A percentile compares a stretch with the other conserved stretches of the same genome.
Conservation (phyloP, 2,888 invertebrate genomes). For the Acleris cristana region DNA sequence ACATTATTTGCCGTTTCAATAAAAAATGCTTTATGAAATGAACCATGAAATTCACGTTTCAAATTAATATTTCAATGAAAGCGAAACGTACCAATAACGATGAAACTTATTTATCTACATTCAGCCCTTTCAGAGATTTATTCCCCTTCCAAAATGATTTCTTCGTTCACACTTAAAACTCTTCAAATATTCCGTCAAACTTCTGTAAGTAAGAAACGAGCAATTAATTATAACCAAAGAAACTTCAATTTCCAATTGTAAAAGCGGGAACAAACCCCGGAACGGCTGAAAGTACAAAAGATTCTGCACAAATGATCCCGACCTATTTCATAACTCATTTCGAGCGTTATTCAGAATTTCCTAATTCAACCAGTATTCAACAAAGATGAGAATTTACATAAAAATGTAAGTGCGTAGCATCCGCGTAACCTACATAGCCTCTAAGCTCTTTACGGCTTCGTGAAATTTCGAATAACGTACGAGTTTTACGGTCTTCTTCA, state of each 20-base stretch:
- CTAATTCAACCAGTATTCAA: conserved; percentile 11
- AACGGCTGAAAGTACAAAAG: conserved; percentile 6
- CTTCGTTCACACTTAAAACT: too few species aligned
- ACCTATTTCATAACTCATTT: conserved; percentile 19
- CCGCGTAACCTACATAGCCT: conserved; percentile 25
- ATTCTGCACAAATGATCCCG: conserved; percentile 10
- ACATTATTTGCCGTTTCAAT: too few species aligned
- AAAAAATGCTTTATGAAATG: too few species aligned
- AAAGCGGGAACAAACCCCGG: conserved; percentile 9
- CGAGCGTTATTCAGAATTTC: conserved; percentile 14
- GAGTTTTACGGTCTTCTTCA: conserved; percentile 23
- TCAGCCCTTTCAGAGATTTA: too few species aligned
- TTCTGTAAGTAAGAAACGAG: conserved; percentile 9
- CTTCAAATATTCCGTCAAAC: neutral
- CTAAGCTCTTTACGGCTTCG: conserved; percentile 19
- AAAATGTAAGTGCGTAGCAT: conserved; percentile 16
- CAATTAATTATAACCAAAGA: conserved; percentile 14
- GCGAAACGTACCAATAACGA: too few species aligned
- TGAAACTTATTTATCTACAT: too few species aligned
- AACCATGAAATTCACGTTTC: too few species aligned
- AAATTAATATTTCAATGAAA: too few species aligned
- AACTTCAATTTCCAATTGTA: conserved; percentile 17
- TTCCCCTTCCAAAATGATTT: too few species aligned
- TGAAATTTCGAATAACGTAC: conserved; percentile 13
- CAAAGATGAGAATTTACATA: conserved; percentile 21